Evolutionary conservation across 92 coral and sea anemone genomes (phyloP), one percentile per base, ranked within the genome.

Genomic region (Porites divaricata): DNA sequence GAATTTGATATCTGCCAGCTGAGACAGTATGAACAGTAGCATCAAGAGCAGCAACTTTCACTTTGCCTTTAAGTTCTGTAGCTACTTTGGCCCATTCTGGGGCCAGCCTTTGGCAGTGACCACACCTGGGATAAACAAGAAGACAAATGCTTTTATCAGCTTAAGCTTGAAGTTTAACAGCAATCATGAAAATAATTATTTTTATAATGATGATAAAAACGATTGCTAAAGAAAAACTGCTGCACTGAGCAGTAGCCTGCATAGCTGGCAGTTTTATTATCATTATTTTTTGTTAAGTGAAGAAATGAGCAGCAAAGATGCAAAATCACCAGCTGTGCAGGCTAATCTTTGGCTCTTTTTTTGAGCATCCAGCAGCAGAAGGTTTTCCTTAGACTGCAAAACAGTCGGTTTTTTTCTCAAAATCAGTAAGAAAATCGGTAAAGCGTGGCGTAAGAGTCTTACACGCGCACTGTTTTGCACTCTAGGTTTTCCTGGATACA

Each of bases 1-100:
- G 98, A 58, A 96, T 86, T 65, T 93, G 96, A 77, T 96, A 96
- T 2, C 95, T 81, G 80, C 98, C 86, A 25, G 92, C 94, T 8
- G 75, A 91, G 25, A 91, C 94, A 24, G 94, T 90, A 64, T 94
- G 98, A 1, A 91, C 98, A 9, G 99, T 96, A 52, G 98, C 99
- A 91, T 96, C 99, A 45, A 96, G 66, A 4, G 98, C 98, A 26
- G 94, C 98, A 79, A 96, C 89, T 74, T 92, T 94, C 16, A 91
- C 95, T 57, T 96, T 96, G 77, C 98, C 99, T 73, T 96, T 90
- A 57, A 96, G 86, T 74, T 96, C 98, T 9, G 89, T 72, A 6
- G 99, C 99, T 16, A 90, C 99, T 84, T 96, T 96, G 59, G 91
- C 95, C 99, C 99, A 96, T 70, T 96, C 99, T 10, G 99, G 99